These are phyloP conservation scores for Arizona elegans DNA, from an alignment of 2,113 vertebrate species.

Conservation along the genomic window DNA sequence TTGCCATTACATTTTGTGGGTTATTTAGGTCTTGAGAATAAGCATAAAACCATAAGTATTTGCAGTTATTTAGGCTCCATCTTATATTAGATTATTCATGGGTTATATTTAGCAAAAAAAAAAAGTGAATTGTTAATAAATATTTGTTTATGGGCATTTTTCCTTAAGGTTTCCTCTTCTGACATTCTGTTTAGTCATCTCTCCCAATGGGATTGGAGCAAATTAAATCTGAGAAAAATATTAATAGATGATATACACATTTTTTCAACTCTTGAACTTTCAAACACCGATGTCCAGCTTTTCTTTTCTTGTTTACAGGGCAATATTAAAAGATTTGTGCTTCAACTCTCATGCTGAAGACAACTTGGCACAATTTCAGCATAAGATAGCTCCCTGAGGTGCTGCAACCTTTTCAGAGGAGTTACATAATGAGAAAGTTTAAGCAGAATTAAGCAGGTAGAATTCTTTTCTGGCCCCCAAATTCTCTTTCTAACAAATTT, in stretches of 20 bases:
- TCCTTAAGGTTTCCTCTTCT: neutral
- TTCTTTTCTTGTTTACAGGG: neutral
- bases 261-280: neutral
- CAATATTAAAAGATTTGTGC: neutral
- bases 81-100: neutral
- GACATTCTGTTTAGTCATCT: neutral
- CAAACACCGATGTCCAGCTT: neutral
- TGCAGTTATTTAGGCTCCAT: neutral
- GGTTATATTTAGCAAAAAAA: neutral
- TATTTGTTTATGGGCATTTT: neutral
- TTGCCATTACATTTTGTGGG: neutral
- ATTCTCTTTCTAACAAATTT: neutral
- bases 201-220: neutral
- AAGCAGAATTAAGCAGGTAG: neutral
- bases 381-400: neutral
- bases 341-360: neutral
- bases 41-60: neutral
- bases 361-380: neutral
- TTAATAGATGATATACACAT: neutral
- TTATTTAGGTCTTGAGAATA: neutral
- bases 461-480: neutral
- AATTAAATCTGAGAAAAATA: neutral
- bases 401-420: neutral
- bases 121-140: neutral
- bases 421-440: neutral